These are phyloP conservation scores for Crenuchus spilurus DNA, from an alignment of 2,797 vertebrate species.

Conservation along the genomic window DNA sequence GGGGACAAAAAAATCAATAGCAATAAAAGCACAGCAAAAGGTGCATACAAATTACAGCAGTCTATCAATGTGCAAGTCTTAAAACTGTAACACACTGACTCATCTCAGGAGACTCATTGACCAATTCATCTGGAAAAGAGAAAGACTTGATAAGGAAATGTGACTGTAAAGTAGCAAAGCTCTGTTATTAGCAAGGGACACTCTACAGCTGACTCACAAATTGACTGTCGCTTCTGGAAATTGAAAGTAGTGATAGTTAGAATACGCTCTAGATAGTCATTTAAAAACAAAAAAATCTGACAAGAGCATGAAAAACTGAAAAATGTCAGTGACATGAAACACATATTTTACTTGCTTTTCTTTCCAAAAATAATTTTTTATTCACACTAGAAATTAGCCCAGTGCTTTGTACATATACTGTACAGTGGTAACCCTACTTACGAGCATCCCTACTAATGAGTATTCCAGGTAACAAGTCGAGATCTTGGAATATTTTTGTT, in stretches of 20 bases:
- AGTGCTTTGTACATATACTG: neutral
- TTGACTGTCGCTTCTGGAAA: neutral
- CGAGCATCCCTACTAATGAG: too few relatives aligned
- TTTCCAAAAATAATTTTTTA: neutral
- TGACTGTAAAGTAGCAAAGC: neutral
- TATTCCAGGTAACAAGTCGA: too few relatives aligned
- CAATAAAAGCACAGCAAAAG: slow-evolving; percentile 62
- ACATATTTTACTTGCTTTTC: neutral
- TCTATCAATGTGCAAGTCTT: slow-evolving; percentile 62
- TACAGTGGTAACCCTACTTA: too few relatives aligned
- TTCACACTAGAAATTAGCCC: neutral
- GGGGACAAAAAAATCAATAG: slow-evolving; percentile 61
- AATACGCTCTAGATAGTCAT: neutral
- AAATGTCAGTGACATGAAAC: neutral
- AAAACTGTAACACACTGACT: slow-evolving; percentile 55
- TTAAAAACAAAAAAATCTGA: neutral
- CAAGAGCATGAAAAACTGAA: neutral
- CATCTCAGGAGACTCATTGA: slow-evolving; percentile 48
- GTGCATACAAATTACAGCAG: slow-evolving; percentile 59
- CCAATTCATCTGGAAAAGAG: slow-evolving; percentile 31
- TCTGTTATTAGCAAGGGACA: neutral
- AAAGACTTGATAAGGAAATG: slow-evolving; percentile 4
- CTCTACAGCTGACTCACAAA: neutral
- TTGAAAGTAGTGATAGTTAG: neutral
- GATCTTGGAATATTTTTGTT: too few relatives aligned